Base-by-base conservation (phyloP, 2,888 invertebrate species). In the Amphipyra tragopoginis region DNA sequence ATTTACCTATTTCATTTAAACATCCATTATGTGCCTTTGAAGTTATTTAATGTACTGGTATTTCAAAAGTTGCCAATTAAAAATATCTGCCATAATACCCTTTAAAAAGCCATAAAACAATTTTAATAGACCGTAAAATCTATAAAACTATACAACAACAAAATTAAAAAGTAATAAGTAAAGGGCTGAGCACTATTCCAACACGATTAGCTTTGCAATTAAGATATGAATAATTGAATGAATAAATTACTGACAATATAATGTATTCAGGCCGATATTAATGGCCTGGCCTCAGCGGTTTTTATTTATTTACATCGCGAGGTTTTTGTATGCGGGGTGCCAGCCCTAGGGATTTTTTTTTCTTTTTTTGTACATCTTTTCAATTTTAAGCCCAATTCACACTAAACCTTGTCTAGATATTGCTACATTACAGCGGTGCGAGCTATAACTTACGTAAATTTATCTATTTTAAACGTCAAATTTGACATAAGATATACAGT, bases 141-240 rank as follows among this genome's bases (percentile, higher is more conserved):
- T 48, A 34, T 53, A 26, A 48, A 48, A 52, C 13, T 26, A 42
- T 48, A 21, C 15, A 34, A 15, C 6, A 36, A 48, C 9, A 15
- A 10, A 56, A 44, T 52, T 45, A 64, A 52, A 56, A 21, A 43
- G 13, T 13, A 49, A 9, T n/a, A 10, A 13, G 10, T 21, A 34
- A 53, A 53, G 29, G 45, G 15, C 50, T 39, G 14, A 9, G 14
- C 48, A 33, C 40, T 45, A 38, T 39, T 38, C 59, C 34, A 50
- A 45, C n/a, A 6, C 29, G 48, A 62, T 55, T 55, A 71, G 51
- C 57, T 44, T 7, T 2, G 54, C 49, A 50, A 44, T 71, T 50
- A 54, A 63, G 50, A 52, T 72, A 76, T 63, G 48, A 69, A 75
- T 75, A 65, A 72, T 63, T 61, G 44, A 68, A 76, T 65, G 62